These are phyloP conservation scores for Villa cingulata DNA, from an alignment of 2,888 invertebrate genomes.

Conservation along the genomic window DNA sequence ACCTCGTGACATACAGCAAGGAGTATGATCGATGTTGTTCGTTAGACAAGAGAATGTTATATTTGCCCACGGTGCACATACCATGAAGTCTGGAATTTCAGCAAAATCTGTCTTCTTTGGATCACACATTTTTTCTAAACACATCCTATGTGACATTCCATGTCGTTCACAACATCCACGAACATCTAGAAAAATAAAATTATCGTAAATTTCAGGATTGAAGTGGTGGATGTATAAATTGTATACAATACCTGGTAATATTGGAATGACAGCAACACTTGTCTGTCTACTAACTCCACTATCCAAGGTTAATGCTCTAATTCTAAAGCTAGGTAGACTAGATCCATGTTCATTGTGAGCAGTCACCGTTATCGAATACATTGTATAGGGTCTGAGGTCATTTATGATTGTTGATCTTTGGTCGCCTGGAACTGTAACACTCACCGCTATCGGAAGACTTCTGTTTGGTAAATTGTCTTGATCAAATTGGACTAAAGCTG, in stretches of 20 bases:
- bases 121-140: conserved; percentile 67
- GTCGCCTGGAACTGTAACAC: conserved; percentile 43
- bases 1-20: conserved; percentile 62
- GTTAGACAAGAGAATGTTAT: conserved; percentile 67
- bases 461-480: conserved; percentile 13
- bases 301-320: conserved; percentile 58
- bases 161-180: conserved; percentile 55
- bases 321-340: conserved; percentile 59
- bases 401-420: conserved; percentile 46
- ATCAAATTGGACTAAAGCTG: conserved; percentile 55
- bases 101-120: conserved; percentile 44
- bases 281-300: conserved; percentile 48
- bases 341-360: conserved; percentile 61
- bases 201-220: not conserved
- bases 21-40: conserved; percentile 67
- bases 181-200: conserved; percentile 38
- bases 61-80: conserved; percentile 77
- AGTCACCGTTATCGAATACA: conserved; percentile 67
- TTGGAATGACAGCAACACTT: conserved; percentile 46
- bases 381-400: conserved; percentile 59
- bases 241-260: conserved; percentile 40
- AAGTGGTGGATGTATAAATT: too few relatives aligned
- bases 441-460: conserved; percentile 23
- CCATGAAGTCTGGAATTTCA: conserved; percentile 62
- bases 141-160: conserved; percentile 59